phyloP scores from a whole-genome alignment of 2,888 invertebrate genomes.

The Dolichomitus sp. region DNA sequence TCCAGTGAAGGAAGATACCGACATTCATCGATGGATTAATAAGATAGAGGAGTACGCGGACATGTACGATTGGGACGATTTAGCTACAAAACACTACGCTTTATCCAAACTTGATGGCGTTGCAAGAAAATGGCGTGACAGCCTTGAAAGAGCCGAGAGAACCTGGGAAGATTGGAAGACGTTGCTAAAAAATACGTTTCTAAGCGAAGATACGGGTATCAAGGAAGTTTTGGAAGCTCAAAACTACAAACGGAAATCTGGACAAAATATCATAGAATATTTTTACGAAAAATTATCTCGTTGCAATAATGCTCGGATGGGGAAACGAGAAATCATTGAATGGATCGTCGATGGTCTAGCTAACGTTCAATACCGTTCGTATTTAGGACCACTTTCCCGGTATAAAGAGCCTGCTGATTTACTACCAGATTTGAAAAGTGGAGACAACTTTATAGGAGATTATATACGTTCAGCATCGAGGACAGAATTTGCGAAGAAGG shows the following conservation, averaged over 20 bases:
- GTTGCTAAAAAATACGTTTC: slow-evolving; percentile 14
- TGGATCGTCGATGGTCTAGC: slow-evolving; percentile 69
- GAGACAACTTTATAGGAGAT: slow-evolving; percentile 34
- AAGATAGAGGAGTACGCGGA: slow-evolving; percentile 16
- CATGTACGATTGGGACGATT: slow-evolving; percentile 56
- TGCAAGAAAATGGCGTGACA: slow-evolving; percentile 72
- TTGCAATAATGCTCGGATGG: slow-evolving; percentile 71
- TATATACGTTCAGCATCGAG: slow-evolving; percentile 19
- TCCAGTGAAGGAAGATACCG: slow-evolving; percentile 15
- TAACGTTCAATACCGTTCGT: slow-evolving; percentile 60
- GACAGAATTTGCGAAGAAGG: slow-evolving; percentile 17
- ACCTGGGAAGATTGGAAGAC: slow-evolving; percentile 41
- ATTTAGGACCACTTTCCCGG: slow-evolving; percentile 64
- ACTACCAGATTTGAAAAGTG: slow-evolving; percentile 66
- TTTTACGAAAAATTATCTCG: slow-evolving; percentile 69
- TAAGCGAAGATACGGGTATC: slow-evolving; percentile 4
- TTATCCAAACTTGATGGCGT: slow-evolving; percentile 62
- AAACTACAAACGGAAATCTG: slow-evolving; percentile 59
- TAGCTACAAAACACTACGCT: slow-evolving; percentile 65
- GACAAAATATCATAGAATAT: slow-evolving; percentile 67
- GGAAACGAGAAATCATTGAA: slow-evolving; percentile 62
- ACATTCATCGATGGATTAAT: slow-evolving; percentile 50
- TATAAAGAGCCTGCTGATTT: slow-evolving; percentile 63
- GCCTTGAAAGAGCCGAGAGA: slow-evolving; percentile 53
- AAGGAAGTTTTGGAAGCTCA: slow-evolving; percentile 58